Base-by-base conservation (phyloP, 2,888 invertebrate genomes). In the Xiphydria camelus region DNA sequence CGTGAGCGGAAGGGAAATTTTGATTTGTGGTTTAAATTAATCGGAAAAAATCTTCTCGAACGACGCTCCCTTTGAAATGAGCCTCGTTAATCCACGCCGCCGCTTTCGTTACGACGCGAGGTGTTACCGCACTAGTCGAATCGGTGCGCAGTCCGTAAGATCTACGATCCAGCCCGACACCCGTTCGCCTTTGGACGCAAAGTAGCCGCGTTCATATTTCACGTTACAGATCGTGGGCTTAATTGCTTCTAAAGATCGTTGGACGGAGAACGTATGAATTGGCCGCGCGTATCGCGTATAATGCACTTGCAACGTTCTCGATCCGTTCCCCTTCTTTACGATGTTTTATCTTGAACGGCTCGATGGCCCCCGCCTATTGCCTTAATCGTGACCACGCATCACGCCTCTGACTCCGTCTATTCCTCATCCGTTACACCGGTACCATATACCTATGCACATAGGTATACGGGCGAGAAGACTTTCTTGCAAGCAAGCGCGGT, bases 371-470 rank as follows among this genome's bases (percentile, higher is more conserved):
- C 12, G 42, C 19, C 25, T 42, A 26, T 41, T 41, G 36, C 23
- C 26, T 34, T 20, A 36, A 42, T 42, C 36, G 36, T 20, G 23
- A n/a, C 20, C 25, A 42, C 36, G n/a, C 25, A 42, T 42, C 42
- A 37, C 36, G 17, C 9, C 18, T 10, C 34, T 34, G 23, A 23
- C 41, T 41, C 23, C 25, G 33, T 41, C 41, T 41, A 41, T 33
- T 34, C 41, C 25, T 34, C 34, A 41, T 23, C 34, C 17, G 23
- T 23, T 34, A 41, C 25, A 12, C 34, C 14, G 19, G 14, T 31
- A 41, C 3, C 25, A n/a, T n/a, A n/a, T n/a, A n/a, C n/a, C n/a
- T n/a, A n/a, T n/a, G n/a, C n/a, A n/a, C n/a, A n/a, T n/a, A n/a
- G n/a, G n/a, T n/a, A n/a, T n/a, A n/a, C n/a, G n/a, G n/a, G n/a